Base-by-base conservation (phyloP, 2,113 vertebrate genomes). In the Leptocoma aspasia region DNA sequence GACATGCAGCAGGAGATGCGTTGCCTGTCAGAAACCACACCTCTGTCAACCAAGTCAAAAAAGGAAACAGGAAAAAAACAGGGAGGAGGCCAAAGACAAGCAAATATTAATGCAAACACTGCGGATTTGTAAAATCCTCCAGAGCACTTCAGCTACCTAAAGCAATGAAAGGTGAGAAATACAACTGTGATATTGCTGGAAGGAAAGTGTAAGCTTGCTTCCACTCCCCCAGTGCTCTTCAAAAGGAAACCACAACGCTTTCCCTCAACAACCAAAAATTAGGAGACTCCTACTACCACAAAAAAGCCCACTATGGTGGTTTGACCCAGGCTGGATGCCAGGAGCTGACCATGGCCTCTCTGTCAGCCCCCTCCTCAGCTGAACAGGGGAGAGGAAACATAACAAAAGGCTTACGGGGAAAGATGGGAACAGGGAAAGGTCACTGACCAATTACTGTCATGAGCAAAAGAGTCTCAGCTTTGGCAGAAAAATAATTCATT, bases 1-100 rank as follows among this genome's bases (percentile, higher is more conserved):
- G 60, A 73, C 1, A 0, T 13, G 15, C n/a, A 61, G 42, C 31
- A 50, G 1, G 10, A 41, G n/a, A 54, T 1, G 15, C 37, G n/a
- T 3, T 33, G 61, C 57, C 39, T 42, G 41, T 61, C 53, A 88
- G 52, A 84, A 81, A 72, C n/a, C n/a, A 52, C 42, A 52, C 49
- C 53, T 70, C 76, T 49, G 27, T 14, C 61, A 91, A 50, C 28
- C 13, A 26, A 64, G 37, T 14, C 4, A 35, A 31, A 37, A 47
- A 33, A 31, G 3, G 9, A 59, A 41, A 21, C 1, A 22, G 22
- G 6, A n/a, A 24, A 50, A 59, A 75, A 60, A 30, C n/a, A 65
- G 2, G 3, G 12, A 61, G 19, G 30, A 42, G 49, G 21, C 23
- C 6, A n/a, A 76, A 76, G 21, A 39, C 3, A 60, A 44, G 20